Base-by-base conservation (phyloP, 2,113 vertebrate species). In the Neotoma lepida region DNA sequence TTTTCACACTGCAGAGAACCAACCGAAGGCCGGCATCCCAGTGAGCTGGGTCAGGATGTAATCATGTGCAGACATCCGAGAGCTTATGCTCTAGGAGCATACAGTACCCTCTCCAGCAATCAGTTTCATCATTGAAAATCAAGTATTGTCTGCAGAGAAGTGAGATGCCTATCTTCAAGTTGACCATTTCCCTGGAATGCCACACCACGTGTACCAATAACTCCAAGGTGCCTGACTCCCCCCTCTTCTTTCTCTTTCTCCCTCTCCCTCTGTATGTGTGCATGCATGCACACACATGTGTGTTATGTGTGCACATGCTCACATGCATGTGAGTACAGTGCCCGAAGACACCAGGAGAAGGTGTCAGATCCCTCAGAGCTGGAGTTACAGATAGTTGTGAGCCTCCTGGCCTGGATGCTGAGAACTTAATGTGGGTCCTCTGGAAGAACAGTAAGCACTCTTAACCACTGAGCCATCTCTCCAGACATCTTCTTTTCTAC, bases 121-220 rank as follows among this genome's bases (percentile, higher is more conserved):
- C 56, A 91, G 18, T 44, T 90, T 58, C 18, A 35, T 88, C 81
- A 4, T 22, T 33, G 41, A 86, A 97, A 93, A 84, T 18, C 64
- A 95, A 56, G 39, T 3, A 1, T 91, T 90, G 89, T 74, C 85
- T 93, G n/a, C 41, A 81, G 87, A 88, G 87, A 91, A 77, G 2
- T 80, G 63, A 92, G 87, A 15, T 26, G 49, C 76, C 66, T 96
- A 64, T 74, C 73, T 92, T 84, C n/a, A 81, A 64, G 82, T 22
- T 41, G 73, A 84, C 85, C 39, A 89, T 92, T 95, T 54, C 68
- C 51, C 26, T 76, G 9, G 63, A 95, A 94, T 71, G 71, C 81
- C 89, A 89, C 91, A 92, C 13, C 10, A 58, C 9, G 26, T 35
- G 46, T 46, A 84, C 86, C 46, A 76, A 84, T 86, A 66, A 94